Evolutionary conservation across 2,797 vertebrate genomes (phyloP).

Genomic region (Notoglanidium macrostoma): DNA sequence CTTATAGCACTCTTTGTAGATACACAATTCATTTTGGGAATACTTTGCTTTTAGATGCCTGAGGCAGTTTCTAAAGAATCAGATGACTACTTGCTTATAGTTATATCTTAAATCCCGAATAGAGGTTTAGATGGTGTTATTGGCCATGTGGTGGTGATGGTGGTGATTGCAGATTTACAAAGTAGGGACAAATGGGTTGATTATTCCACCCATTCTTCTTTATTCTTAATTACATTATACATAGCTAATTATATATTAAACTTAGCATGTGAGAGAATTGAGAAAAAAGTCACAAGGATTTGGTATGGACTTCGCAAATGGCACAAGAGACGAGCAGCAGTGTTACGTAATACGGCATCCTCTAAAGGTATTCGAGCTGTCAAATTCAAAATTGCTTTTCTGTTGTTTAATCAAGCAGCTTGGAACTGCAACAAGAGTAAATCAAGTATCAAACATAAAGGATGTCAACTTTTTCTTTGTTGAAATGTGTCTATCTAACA

Average conservation of each 20-base stretch:
- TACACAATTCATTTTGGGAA: background rate
- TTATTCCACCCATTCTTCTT: conserved; percentile 5
- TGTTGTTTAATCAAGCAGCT: conserved; percentile 8
- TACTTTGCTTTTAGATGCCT: background rate
- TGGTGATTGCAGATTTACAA: background rate
- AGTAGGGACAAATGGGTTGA: background rate
- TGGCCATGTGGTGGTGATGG: background rate
- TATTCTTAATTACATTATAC: background rate
- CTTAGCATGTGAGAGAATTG: background rate
- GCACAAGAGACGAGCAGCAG: background rate
- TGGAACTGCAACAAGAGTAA: conserved; percentile 5
- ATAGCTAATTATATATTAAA: background rate
- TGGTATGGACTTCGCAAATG: background rate
- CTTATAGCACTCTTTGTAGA: background rate
- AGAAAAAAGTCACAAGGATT: background rate
- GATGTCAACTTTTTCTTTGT: background rate
- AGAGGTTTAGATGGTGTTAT: background rate
- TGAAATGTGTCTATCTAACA: background rate
- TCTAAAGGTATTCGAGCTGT: background rate
- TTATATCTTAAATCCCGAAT: background rate
- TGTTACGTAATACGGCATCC: background rate
- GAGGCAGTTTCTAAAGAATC: background rate
- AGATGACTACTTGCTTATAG: background rate
- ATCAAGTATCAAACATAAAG: conserved; percentile 11
- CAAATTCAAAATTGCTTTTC: background rate